Conservation (phyloP, 1,140 invertebrate species). For the Pseudomyrmex sp. region DNA sequence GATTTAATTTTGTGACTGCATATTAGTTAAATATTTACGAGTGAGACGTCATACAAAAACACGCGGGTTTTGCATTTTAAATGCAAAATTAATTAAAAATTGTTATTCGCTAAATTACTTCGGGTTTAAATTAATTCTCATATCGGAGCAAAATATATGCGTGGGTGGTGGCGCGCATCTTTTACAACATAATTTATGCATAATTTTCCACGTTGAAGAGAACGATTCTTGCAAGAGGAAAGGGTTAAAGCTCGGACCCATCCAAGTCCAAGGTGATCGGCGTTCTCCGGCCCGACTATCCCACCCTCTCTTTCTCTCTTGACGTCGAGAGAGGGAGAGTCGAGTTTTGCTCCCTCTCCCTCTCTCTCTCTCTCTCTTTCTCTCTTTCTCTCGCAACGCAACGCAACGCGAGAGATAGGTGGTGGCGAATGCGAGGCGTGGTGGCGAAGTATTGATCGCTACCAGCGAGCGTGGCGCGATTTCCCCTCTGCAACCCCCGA, state of each 20-base stretch:
- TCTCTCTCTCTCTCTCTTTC: slow-evolving; percentile 53
- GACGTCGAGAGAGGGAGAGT: slow-evolving; percentile 71
- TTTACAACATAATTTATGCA: neutral
- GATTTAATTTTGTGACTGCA: neutral
- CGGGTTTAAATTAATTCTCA: slow-evolving; percentile 8
- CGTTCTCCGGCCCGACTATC: slow-evolving; percentile 62
- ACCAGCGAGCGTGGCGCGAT: slow-evolving; percentile 72
- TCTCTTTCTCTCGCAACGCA: slow-evolving; percentile 31
- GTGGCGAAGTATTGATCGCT: slow-evolving; percentile 83
- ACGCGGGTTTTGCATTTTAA: neutral
- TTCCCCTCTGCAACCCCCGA: slow-evolving; percentile 75
- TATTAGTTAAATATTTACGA: no score
- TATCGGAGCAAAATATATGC: neutral
- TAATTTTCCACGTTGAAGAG: slow-evolving; percentile 7
- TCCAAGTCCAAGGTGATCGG: slow-evolving; percentile 60
- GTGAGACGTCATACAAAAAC: neutral
- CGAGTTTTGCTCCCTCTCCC: slow-evolving; percentile 73
- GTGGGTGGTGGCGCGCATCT: neutral
- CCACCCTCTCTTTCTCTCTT: slow-evolving; percentile 43
- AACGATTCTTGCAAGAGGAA: slow-evolving; percentile 7
- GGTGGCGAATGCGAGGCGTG: slow-evolving; percentile 80
- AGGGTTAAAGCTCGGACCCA: slow-evolving; percentile 38
- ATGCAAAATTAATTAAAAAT: neutral
- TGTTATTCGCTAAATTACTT: neutral
- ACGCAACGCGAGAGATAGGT: slow-evolving; percentile 73